Evolutionary conservation across 2,113 vertebrate genomes (phyloP).

Genomic region (Oryzias curvinotus): DNA sequence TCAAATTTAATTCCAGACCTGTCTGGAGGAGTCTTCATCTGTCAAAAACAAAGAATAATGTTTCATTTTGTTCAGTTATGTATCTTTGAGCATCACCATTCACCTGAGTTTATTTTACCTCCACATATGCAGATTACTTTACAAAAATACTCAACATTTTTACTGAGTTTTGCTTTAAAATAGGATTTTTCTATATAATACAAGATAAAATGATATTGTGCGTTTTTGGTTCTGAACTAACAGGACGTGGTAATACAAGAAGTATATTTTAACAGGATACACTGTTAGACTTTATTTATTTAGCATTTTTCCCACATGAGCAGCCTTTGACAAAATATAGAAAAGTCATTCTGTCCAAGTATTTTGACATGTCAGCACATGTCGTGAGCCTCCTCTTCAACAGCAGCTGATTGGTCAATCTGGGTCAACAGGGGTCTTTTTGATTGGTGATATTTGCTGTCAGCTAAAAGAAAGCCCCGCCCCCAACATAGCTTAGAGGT

Average conservation of each 20-base stretch:
- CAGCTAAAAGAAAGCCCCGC: constrained; percentile 15
- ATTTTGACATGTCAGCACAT: background rate
- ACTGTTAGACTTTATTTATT: background rate
- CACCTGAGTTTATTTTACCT: no score
- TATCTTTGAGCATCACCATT: no score
- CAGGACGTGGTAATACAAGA: no score
- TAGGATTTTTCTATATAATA: background rate
- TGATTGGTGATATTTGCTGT: constrained; percentile 22
- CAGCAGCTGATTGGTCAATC: constrained; percentile 30
- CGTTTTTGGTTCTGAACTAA: no score
- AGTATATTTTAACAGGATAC: background rate
- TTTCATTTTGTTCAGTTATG: no score
- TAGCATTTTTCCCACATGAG: background rate
- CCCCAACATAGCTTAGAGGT: background rate
- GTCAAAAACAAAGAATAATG: constrained; percentile 19
- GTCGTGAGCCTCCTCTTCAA: background rate
- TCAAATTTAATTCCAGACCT: constrained; percentile 94
- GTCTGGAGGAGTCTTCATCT: constrained; percentile 97
- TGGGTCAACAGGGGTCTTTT: background rate
- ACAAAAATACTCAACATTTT: background rate
- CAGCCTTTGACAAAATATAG: background rate
- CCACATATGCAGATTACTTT: no score
- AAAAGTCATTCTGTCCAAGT: background rate
- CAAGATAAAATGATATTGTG: background rate
- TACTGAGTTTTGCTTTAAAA: background rate